Percentiles rank a stretch among this genome's conserved stretches.
phyloP scores from a whole-genome alignment of 2,888 invertebrate genomes.

The Ernsta delagoae region DNA sequence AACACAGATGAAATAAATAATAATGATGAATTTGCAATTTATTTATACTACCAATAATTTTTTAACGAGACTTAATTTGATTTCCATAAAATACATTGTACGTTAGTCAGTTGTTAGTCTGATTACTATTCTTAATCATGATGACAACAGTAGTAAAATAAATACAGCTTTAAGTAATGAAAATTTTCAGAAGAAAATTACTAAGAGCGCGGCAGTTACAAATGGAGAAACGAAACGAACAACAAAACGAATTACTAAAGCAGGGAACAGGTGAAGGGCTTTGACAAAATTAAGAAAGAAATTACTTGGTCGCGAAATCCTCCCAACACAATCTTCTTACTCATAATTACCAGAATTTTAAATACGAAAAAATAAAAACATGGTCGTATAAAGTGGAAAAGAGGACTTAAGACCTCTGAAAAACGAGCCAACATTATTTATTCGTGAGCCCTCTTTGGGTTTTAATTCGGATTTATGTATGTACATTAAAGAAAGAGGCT shows the following conservation, averaged over 20 bases:
- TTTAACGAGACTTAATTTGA: too few relatives aligned
- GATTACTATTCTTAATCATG: neutral
- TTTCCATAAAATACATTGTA: neutral
- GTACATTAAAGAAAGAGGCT: constrained; percentile 75
- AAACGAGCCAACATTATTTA: constrained; percentile 78
- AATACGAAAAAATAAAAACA: constrained; percentile 72
- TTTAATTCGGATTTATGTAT: constrained; percentile 82
- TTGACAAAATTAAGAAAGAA: constrained; percentile 41
- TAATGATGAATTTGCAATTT: too few relatives aligned
- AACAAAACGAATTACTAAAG: neutral
- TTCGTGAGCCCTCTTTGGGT: constrained; percentile 70
- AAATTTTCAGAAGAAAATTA: constrained; percentile 1
- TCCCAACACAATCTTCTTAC: constrained; percentile 59
- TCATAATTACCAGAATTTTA: constrained; percentile 76
- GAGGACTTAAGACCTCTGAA: constrained; percentile 77
- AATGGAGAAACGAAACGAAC: neutral
- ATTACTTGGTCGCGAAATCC: constrained; percentile 51
- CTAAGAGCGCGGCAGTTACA: neutral
- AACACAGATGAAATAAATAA: neutral
- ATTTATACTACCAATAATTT: too few relatives aligned
- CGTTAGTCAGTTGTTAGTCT: neutral
- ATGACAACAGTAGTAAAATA: neutral
- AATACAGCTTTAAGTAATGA: neutral
- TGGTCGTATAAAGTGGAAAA: constrained; percentile 66
- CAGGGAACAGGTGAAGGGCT: constrained; percentile 17